phyloP scores from a whole-genome alignment of 2,113 vertebrate genomes.

The Pantherophis guttatus region DNA sequence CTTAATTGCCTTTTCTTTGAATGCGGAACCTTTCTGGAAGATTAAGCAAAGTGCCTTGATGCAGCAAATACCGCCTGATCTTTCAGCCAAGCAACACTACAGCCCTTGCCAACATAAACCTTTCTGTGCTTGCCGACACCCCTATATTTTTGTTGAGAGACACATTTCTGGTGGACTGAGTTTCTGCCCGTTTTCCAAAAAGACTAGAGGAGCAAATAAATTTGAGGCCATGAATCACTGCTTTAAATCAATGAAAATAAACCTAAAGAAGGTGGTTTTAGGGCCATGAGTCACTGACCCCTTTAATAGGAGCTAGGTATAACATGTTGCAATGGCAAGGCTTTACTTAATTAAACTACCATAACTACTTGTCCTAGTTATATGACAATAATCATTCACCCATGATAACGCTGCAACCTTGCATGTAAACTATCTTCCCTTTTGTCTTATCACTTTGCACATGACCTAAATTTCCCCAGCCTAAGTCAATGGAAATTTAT shows the following conservation, averaged over 20 bases:
- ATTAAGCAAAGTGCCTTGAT: conserved; percentile 26
- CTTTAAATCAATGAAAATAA: background rate
- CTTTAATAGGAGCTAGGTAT: background rate
- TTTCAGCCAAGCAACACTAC: conserved; percentile 18
- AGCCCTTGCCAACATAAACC: background rate
- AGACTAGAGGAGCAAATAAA: background rate
- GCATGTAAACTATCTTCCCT: background rate
- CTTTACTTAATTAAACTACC: background rate
- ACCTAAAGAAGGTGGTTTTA: background rate
- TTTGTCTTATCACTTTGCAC: background rate
- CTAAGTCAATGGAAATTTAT: background rate
- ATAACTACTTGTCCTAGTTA: background rate
- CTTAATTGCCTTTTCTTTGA: conserved; percentile 21
- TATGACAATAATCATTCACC: background rate
- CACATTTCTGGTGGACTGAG: background rate
- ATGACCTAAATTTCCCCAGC: background rate
- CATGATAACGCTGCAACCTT: background rate
- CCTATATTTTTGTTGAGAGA: background rate
- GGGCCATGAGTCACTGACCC: background rate
- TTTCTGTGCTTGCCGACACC: background rate
- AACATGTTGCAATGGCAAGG: background rate
- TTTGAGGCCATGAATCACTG: background rate
- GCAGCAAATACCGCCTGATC: conserved; percentile 15
- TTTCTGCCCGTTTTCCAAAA: background rate
- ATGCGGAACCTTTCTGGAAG: conserved; percentile 1